Conservation (phyloP, 1,140 invertebrate genomes). For the Globodera rostochiensis region DNA sequence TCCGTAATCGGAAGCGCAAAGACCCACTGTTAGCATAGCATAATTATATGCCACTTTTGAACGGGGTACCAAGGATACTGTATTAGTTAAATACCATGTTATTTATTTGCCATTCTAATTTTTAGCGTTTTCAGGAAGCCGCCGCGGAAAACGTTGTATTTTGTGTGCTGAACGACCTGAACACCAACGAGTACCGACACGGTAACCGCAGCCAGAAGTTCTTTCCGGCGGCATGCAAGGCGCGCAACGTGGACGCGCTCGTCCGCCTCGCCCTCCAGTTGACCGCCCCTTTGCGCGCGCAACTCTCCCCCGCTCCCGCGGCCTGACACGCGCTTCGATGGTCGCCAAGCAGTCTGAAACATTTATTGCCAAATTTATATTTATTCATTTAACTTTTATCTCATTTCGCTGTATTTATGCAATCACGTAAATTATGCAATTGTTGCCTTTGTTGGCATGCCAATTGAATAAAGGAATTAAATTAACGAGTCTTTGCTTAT, state of each 20-base stretch:
- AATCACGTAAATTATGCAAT: neutral
- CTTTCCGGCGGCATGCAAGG: slow-evolving; percentile 2
- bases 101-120: no score
- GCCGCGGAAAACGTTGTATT: slow-evolving; percentile 33
- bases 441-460: no score
- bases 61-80: no score
- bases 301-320: neutral
- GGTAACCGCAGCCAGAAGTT: slow-evolving; percentile 13
- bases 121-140: no score
- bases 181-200: slow-evolving; percentile 29
- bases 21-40: no score
- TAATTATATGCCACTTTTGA: no score
- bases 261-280: neutral
- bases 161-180: slow-evolving; percentile 31
- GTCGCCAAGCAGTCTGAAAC: neutral
- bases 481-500: no score
- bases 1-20: no score
- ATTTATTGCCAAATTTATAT: neutral
- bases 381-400: neutral
- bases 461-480: no score
- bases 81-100: no score
- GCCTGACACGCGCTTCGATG: neutral
- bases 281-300: neutral
- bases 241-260: slow-evolving; percentile 28
- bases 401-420: neutral